phyloP scores from a whole-genome alignment of 2,113 vertebrate species.

The Hydrochoerus hydrochaeris region DNA sequence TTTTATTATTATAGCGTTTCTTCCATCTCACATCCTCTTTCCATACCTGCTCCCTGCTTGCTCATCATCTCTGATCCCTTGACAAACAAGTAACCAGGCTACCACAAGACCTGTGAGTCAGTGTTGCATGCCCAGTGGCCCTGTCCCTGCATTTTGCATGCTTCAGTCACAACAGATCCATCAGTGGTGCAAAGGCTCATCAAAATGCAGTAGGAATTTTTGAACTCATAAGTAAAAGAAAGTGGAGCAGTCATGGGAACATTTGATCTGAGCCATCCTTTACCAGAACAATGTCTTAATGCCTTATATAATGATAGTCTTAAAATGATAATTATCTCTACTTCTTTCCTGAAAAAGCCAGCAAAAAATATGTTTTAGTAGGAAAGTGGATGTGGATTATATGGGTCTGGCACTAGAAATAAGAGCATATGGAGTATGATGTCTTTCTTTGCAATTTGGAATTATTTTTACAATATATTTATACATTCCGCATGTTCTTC shows the following conservation, averaged over 20 bases:
- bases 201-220: neutral
- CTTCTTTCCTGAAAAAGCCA: slow-evolving; percentile 17
- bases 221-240: neutral
- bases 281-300: neutral
- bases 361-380: slow-evolving; percentile 24
- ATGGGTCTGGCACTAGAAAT: slow-evolving; percentile 50
- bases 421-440: slow-evolving; percentile 58
- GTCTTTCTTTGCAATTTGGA: slow-evolving; percentile 48
- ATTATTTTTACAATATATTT: slow-evolving; percentile 65
- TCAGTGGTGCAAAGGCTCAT: neutral
- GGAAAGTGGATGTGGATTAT: neutral
- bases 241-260: neutral
- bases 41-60: fast-evolving
- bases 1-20: neutral
- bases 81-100: neutral
- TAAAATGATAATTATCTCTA: neutral
- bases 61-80: neutral
- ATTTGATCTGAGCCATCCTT: neutral
- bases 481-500: slow-evolving; percentile 44
- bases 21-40: neutral
- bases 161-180: neutral
- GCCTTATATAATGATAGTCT: neutral
- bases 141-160: neutral
- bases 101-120: neutral
- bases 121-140: too few relatives aligned